A percentile compares a stretch with the other conserved stretches of the same genome.
These are phyloP conservation scores for Euzophera pinguis DNA, from an alignment of 2,888 invertebrate genomes.

Conservation along the genomic window DNA sequence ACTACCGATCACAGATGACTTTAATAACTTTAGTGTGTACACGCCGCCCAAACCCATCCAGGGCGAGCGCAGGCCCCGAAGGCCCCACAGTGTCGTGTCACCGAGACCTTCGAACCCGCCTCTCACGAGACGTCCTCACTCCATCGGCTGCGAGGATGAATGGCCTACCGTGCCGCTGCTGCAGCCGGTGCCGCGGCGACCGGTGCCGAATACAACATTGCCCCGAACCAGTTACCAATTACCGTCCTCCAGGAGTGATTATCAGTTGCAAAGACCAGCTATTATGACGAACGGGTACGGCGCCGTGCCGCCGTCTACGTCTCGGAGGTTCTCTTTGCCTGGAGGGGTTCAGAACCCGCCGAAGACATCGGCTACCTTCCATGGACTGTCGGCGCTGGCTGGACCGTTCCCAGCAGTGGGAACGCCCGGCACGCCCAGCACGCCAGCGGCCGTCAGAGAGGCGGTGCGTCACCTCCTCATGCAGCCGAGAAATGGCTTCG, in stretches of 20 bases:
- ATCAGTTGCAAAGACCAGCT: constrained; percentile 79
- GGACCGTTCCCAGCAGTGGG: constrained; percentile 49
- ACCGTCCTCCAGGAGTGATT: constrained; percentile 82
- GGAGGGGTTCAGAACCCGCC: constrained; percentile 72
- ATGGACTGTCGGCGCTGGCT: constrained; percentile 69
- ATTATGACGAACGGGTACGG: constrained; percentile 75
- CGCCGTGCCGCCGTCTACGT: constrained; percentile 72
- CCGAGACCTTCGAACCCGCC: constrained; percentile 53
- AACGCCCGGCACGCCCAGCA: constrained; percentile 71
- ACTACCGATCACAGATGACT: constrained; percentile 49
- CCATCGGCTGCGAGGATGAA: constrained; percentile 78
- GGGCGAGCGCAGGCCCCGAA: constrained; percentile 49
- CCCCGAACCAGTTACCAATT: constrained; percentile 73
- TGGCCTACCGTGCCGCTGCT: constrained; percentile 72
- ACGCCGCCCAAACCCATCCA: constrained; percentile 71
- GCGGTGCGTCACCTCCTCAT: constrained; percentile 84
- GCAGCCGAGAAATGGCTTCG: constrained; percentile 86
- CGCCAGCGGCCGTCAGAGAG: constrained; percentile 83
- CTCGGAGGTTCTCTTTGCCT: constrained; percentile 77
- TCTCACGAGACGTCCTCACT: constrained; percentile 78
- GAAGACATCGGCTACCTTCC: constrained; percentile 82
- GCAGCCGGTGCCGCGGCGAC: constrained; percentile 77
- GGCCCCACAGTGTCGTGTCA: constrained; percentile 78
- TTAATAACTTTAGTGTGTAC: constrained; percentile 77
- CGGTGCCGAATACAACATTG: constrained; percentile 59